Percentiles rank a stretch among this genome's conserved stretches.
phyloP scores from a whole-genome alignment of 2,888 invertebrate genomes.

The Dorcus parallelipipedus region DNA sequence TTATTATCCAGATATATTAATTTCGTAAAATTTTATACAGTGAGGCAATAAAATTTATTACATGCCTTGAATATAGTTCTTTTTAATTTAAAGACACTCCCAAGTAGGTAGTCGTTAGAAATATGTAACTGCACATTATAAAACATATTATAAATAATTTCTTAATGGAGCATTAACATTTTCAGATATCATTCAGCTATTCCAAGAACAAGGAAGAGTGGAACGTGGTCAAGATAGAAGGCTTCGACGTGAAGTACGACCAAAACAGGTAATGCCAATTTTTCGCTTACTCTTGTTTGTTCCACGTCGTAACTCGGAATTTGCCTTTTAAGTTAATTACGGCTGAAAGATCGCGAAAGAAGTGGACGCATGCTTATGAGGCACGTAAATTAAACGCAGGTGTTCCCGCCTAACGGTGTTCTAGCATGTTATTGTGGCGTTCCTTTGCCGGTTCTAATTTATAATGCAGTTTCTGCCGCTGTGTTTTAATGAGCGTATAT shows the following conservation, averaged over 20 bases:
- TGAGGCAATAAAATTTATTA: no score
- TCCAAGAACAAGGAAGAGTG: slow-evolving; percentile 74
- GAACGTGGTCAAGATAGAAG: slow-evolving; percentile 83
- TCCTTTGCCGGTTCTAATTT: background rate
- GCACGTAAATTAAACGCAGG: slow-evolving; percentile 5
- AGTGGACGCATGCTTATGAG: background rate
- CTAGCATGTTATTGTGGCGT: background rate
- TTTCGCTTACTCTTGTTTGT: no score
- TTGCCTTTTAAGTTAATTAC: background rate
- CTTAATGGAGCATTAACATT: slow-evolving; percentile 28
- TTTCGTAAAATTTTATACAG: no score
- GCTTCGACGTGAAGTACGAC: slow-evolving; percentile 75
- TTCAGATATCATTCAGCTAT: slow-evolving; percentile 85
- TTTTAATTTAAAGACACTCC: no score
- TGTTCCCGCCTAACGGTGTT: slow-evolving; percentile 1
- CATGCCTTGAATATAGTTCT: no score
- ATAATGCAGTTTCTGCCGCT: background rate
- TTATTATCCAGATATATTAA: no score
- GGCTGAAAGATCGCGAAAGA: background rate
- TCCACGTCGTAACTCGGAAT: no score
- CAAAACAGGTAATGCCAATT: slow-evolving; percentile 67
- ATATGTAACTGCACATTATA: no score
- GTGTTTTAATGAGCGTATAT: no score
- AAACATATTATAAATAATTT: background rate
- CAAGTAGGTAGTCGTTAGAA: no score